These are phyloP conservation scores for Stenodema calcarata DNA, from an alignment of 2,888 invertebrate genomes.

Conservation along the genomic window DNA sequence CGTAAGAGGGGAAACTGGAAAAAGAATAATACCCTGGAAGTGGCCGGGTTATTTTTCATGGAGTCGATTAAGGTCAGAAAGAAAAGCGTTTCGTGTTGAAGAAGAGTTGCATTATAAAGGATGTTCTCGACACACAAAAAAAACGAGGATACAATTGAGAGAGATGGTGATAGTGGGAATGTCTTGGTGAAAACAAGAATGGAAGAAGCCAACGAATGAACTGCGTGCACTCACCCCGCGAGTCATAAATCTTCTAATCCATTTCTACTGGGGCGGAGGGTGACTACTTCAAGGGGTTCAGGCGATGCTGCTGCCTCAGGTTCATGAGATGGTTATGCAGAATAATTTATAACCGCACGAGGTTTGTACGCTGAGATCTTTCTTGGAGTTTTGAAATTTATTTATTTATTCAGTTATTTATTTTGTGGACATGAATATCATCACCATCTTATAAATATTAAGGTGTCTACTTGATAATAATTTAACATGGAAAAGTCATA, in stretches of 20 bases:
- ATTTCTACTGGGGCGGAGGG: background rate
- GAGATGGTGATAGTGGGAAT: background rate
- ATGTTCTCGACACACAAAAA: background rate
- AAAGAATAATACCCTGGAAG: constrained; percentile 14
- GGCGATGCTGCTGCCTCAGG: no score
- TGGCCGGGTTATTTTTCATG: constrained; percentile 26
- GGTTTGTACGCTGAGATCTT: no score
- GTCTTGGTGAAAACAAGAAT: background rate
- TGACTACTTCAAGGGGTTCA: no score
- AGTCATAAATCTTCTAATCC: constrained; percentile 39
- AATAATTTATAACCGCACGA: no score
- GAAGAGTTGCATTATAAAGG: constrained; percentile 30
- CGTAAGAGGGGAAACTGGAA: background rate
- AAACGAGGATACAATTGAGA: background rate
- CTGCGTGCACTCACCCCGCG: constrained; percentile 14
- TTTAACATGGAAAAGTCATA: no score
- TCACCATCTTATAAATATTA: no score
- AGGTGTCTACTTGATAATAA: no score
- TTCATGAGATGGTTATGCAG: no score
- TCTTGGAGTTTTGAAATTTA: no score
- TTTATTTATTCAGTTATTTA: no score
- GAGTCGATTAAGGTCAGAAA: constrained; percentile 33
- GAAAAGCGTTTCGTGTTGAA: constrained; percentile 30
- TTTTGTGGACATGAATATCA: no score
- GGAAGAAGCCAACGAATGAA: background rate